Evolutionary conservation across 1,140 invertebrate species (phyloP), one percentile per base, ranked within the genome.

Genomic region (Delia radicum): DNA sequence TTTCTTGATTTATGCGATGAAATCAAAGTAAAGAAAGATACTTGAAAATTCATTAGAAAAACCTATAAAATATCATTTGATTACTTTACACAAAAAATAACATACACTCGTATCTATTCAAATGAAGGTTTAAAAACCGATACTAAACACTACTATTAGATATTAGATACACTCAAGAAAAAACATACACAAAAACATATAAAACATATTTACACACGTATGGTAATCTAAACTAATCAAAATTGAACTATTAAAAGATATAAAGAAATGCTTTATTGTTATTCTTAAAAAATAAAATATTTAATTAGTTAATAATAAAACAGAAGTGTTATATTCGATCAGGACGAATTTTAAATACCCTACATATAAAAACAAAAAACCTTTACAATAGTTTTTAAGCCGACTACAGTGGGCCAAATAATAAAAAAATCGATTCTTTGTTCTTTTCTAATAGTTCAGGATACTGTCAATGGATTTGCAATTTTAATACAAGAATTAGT

Each of bases 221-320:
- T 55, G 2, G 29, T 37, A 69, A 69, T 69, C 65, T 69, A 12
- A 37, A 8, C 29, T 69, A 69, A 69, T 69, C 65, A 33, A 69
- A 69, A 33, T 69, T 18, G n/a, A 42, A 42, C 37, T 42, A 42
- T 42, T 42, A 69, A 31, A 69, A 69, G 29, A 67, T 15, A 31
- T 31, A 24, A 33, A 69, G 37, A 69, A n/a, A 69, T 69, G 65
- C 21, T 69, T 69, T 69, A 69, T 69, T 69, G 65, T 21, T 55
- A 10, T 37, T 21, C 24, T 55, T 55, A 55, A 21, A 37, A 37
- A 37, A 55, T n/a, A 21, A 21, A 55, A 24, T 55, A 24, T 55
- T 55, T 55, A 21, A 55, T 55, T 21, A 55, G 8, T 21, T 21
- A 10, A 55, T 10, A 37, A 37, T 12, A 33, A 4, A 55, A 55